Base-by-base conservation (phyloP, 2,113 vertebrate species). In the Rana temporaria region DNA sequence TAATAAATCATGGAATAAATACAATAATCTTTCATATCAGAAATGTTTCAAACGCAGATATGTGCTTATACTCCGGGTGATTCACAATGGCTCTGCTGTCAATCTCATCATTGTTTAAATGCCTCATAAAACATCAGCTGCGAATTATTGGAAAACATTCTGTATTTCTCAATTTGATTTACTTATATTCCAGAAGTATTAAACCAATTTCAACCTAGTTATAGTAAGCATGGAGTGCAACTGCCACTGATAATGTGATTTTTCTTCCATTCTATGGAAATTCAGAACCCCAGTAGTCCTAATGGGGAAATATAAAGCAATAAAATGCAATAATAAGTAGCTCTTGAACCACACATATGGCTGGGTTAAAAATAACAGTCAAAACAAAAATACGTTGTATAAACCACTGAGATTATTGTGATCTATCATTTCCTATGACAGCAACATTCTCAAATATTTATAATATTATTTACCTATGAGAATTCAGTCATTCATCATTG, bases 151-250 rank as follows among this genome's bases (percentile, higher is more conserved):
- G 14, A 79, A 79, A 59, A 18, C 42, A 79, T 22, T 85, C 66
- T 26, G n/a, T 74, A 24, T 86, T 67, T 11, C 38, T 88, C 19
- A 52, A 24, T 74, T 87, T 55, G 5, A 73, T 74, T 84, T 84
- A 81, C 66, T 85, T 90, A 57, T 52, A 71, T 84, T 87, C 88
- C 81, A 18, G 66, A 59, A 64, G n/a, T 20, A 81, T 48, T 84
- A 84, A 79, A 66, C 4, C 16, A 75, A 84, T 86, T 64, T 14
- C 56, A 67, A 52, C 26, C 63, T 78, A 20, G 78, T 48, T 69
- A 60, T 79, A 69, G 67, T 69, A 79, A 69, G n/a, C 26, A 69
- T 59, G 64, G 20, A 69, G n/a, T 15, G 12, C 22, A 57, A 32
- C 53, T 69, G 78, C 32, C 30, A 38, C 53, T 20, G 9, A n/a